Evolutionary conservation across 2,113 vertebrate genomes (phyloP).

Genomic region (Diadophis punctatus): DNA sequence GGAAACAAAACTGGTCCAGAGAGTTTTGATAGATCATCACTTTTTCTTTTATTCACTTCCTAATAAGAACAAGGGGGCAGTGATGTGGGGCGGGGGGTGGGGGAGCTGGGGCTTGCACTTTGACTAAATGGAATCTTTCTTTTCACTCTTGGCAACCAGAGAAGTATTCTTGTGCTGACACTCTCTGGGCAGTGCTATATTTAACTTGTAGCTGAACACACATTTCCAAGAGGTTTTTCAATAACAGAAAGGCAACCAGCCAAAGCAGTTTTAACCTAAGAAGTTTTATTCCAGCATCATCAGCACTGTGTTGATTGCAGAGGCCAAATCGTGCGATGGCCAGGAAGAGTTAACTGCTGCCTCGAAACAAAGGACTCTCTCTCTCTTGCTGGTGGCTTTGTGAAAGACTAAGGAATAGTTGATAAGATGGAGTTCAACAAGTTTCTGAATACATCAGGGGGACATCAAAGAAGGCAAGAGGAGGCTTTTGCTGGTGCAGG

Average conservation of each 20-base stretch:
- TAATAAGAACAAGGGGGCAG: slow-evolving; percentile 29
- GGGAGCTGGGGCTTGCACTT: slow-evolving; percentile 43
- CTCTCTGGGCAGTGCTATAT: slow-evolving; percentile 56
- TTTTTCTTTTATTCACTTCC: slow-evolving; percentile 3
- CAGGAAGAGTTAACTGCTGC: slow-evolving; percentile 31
- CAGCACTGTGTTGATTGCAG: slow-evolving; percentile 44
- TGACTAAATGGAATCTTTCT: slow-evolving; percentile 62
- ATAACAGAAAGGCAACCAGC: slow-evolving; percentile 53
- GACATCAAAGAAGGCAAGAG: slow-evolving; percentile 35
- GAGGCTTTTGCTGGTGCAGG: slow-evolving; percentile 14
- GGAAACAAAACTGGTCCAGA: slow-evolving; percentile 33
- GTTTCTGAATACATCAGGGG: slow-evolving; percentile 42
- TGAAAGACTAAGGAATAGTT: neutral
- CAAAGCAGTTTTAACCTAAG: slow-evolving; percentile 37
- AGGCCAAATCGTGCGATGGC: slow-evolving; percentile 25
- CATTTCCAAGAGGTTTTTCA: slow-evolving; percentile 48
- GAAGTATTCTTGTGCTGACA: slow-evolving; percentile 59
- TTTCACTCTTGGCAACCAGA: slow-evolving; percentile 57
- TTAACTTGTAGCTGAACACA: slow-evolving; percentile 59
- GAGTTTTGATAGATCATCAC: slow-evolving; percentile 37
- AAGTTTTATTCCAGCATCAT: slow-evolving; percentile 49
- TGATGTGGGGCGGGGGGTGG: neutral
- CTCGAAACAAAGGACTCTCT: slow-evolving; percentile 23
- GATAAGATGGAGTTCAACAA: slow-evolving; percentile 54
- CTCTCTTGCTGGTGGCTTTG: slow-evolving; percentile 34